Percentiles rank a stretch among this genome's conserved stretches.
Evolutionary conservation across 2,888 invertebrate species (phyloP).

Genomic region (Sepioteuthis lessoniana): DNA sequence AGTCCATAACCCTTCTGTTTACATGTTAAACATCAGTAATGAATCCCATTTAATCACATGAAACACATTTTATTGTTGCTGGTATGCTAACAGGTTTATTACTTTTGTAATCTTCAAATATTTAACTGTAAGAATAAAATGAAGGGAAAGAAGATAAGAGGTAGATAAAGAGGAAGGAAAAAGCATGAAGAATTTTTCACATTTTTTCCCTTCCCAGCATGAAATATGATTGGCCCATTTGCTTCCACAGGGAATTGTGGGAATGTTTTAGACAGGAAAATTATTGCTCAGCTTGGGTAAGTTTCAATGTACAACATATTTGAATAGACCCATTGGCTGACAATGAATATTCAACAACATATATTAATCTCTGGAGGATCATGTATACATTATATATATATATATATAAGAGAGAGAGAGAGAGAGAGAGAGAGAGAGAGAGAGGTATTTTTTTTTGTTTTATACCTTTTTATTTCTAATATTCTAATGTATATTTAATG

Average conservation of each 20-base stretch:
- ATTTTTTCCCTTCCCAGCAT: not conserved
- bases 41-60: too few species aligned
- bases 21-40: too few species aligned
- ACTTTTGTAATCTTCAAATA: not conserved
- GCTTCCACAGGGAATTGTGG: not conserved
- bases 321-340: not conserved
- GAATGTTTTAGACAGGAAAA: not conserved
- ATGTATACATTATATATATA: not conserved
- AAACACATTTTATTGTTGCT: not conserved
- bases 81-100: not conserved
- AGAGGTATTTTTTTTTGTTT: too few species aligned
- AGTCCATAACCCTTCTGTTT: too few species aligned
- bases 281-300: constrained; percentile 17
- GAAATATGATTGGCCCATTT: not conserved
- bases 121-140: not conserved
- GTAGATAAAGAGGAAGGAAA: not conserved
- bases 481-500: too few species aligned
- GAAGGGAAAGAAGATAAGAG: not conserved
- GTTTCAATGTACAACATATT: not conserved
- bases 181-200: not conserved
- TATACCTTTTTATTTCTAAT: too few species aligned
- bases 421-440: too few species aligned
- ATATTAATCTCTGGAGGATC: not conserved
- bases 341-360: not conserved
- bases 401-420: too few species aligned